Conservation (phyloP, 2,888 invertebrate genomes). For the Bombyx huttoni region DNA sequence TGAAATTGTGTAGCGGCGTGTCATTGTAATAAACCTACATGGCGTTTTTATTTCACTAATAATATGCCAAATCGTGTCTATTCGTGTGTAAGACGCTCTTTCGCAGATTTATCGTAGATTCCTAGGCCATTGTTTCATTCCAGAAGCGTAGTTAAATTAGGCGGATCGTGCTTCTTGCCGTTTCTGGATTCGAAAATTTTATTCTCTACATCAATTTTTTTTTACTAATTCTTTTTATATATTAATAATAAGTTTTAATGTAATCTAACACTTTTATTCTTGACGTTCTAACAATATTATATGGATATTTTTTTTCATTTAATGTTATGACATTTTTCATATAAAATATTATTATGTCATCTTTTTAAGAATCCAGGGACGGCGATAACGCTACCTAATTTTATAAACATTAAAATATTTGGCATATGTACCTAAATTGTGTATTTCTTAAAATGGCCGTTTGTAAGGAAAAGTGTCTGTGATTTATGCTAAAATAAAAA, state of each 20-base stretch:
- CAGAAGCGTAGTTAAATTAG: background rate
- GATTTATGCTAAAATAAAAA: slow-evolving; percentile 62
- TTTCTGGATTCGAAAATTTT: background rate
- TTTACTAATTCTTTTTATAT: background rate
- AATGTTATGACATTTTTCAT: background rate
- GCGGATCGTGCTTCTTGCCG: background rate
- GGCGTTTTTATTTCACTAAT: background rate
- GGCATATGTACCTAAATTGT: slow-evolving; percentile 2
- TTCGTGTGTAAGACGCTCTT: slow-evolving; percentile 1
- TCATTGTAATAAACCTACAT: slow-evolving; percentile 4
- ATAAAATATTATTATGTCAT: background rate
- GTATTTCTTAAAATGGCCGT: slow-evolving; percentile 41
- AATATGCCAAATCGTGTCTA: background rate
- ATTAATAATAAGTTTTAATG: background rate
- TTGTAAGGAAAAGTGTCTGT: slow-evolving; percentile 61
- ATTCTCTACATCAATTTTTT: background rate
- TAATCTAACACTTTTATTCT: background rate
- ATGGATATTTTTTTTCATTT: background rate
- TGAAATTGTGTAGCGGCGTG: slow-evolving; percentile 22
- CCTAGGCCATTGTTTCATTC: slow-evolving; percentile 3
- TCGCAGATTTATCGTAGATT: background rate
- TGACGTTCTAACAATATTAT: background rate
- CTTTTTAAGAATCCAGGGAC: background rate
- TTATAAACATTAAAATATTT: background rate
- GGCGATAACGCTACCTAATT: background rate